Evolutionary conservation across 2,797 vertebrate species (phyloP), one percentile per base, ranked within the genome.

Genomic region (Sparidentex hasta): DNA sequence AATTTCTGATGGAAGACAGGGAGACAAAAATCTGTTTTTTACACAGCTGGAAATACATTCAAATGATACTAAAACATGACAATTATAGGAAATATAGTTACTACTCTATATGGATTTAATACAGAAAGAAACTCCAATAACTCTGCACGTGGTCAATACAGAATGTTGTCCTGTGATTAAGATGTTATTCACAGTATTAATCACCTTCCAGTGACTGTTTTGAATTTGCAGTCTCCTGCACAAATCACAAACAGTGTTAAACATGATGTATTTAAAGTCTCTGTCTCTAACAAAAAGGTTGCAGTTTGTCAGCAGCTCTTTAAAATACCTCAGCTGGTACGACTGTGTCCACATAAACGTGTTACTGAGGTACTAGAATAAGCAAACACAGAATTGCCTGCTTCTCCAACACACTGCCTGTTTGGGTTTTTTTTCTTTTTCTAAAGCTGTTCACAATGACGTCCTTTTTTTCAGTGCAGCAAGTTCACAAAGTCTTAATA

Each of bases 1-100:
- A 99, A 99, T 90, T 99, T 99, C 97, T 99, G 80, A 54, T 0
- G 13, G 74, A 65, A 59, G 58, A 83, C 0, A 80, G 4, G 69
- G 0, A 3, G 43, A 33, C 8, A 50, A 47, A 50, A n/a, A 57
- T 43, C 0, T 23, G 18, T 7, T 2, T 1, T 46, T 27, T 4
- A 58, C 11, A 62, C 4, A 51, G 2, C 47, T 16, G 18, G 2
- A 65, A 68, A 55, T 23, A 16, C 6, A 29, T 46, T 59, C 18
- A 71, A 38, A 38, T 38, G 38, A 9, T 9, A 38, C 9, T 21
- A 50, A 65, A 54, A 56, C 20, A 9, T 33, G 2, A 52, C 1
- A 25, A 20, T 33, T 14, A 23, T 16, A 43, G 4, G 18, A 38
- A 38, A 21, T 33, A 51, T 21, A n/a, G 12, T 9, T n/a, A 23